These are phyloP conservation scores for Nephrotoma flavescens DNA, from an alignment of 2,888 invertebrate genomes.

Conservation along the genomic window DNA sequence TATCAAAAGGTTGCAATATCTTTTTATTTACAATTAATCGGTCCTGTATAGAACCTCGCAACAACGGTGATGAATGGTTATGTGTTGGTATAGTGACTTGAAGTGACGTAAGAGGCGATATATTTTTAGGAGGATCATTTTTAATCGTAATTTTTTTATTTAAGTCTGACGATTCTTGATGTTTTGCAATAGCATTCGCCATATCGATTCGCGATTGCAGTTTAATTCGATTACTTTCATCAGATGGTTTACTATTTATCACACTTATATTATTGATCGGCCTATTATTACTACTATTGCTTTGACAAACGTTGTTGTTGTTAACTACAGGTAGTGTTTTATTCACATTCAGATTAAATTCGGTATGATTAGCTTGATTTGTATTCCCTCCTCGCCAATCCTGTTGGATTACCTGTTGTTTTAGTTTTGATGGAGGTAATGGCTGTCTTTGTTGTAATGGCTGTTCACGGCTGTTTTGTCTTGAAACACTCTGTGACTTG, in stretches of 20 bases:
- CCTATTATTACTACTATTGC: not conserved
- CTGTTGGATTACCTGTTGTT: constrained; percentile 3
- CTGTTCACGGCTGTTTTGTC: not conserved
- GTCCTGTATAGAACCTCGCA: not conserved
- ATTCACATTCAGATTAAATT: not conserved
- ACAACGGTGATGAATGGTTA: not conserved
- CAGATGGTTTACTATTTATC: constrained; percentile 13
- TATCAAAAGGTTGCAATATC: not conserved
- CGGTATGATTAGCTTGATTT: not conserved
- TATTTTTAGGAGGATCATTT: not conserved
- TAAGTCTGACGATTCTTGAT: not conserved
- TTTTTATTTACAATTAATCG: not conserved
- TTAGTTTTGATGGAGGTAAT: not conserved
- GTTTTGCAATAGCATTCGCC: not conserved
- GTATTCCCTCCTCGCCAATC: constrained; percentile 9
- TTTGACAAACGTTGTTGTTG: constrained; percentile 10
- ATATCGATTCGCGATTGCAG: not conserved
- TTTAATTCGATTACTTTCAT: constrained; percentile 11
- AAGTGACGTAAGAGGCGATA: not conserved
- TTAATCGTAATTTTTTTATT: not conserved
- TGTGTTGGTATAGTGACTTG: not conserved
- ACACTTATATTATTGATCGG: constrained; percentile 7
- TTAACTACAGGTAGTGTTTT: constrained; percentile 8
- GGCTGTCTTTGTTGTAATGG: constrained; percentile 1
- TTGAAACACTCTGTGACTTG: not conserved